These are phyloP conservation scores for Anagrus nilaparvatae DNA, from an alignment of 1,140 invertebrate genomes.

Conservation along the genomic window DNA sequence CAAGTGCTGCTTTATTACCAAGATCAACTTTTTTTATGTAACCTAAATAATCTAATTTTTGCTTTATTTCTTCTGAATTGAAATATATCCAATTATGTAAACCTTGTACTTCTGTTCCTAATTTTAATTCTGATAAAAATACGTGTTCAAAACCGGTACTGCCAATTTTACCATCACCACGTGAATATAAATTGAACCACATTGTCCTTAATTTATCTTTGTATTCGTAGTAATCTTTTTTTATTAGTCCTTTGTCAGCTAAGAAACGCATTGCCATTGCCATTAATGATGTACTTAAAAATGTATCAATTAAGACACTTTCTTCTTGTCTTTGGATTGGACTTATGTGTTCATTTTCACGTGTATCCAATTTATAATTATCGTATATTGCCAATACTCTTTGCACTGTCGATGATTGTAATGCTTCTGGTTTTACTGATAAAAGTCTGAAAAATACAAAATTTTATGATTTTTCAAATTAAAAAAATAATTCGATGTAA, in stretches of 20 bases:
- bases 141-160: constrained; percentile 82
- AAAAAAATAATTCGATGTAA: too few relatives aligned
- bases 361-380: constrained; percentile 65
- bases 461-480: not conserved
- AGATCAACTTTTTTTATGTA: constrained; percentile 64
- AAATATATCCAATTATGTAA: constrained; percentile 89
- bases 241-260: constrained; percentile 40
- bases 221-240: constrained; percentile 45
- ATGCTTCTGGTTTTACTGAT: constrained; percentile 46
- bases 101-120: constrained; percentile 56
- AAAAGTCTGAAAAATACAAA: constrained; percentile 45
- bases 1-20: constrained; percentile 60
- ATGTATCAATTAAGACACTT: constrained; percentile 47
- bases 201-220: constrained; percentile 61
- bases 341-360: constrained; percentile 67
- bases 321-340: constrained; percentile 51
- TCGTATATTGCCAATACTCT: constrained; percentile 59
- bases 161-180: constrained; percentile 62
- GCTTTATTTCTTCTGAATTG: constrained; percentile 56
- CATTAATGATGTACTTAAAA: constrained; percentile 54
- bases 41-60: constrained; percentile 66
- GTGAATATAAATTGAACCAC: constrained; percentile 74
- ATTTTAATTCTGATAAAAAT: constrained; percentile 74
- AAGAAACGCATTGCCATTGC: constrained; percentile 50
- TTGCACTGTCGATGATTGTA: constrained; percentile 54